Evolutionary conservation across 2,888 invertebrate genomes (phyloP).

Genomic region (Eilema depressum): DNA sequence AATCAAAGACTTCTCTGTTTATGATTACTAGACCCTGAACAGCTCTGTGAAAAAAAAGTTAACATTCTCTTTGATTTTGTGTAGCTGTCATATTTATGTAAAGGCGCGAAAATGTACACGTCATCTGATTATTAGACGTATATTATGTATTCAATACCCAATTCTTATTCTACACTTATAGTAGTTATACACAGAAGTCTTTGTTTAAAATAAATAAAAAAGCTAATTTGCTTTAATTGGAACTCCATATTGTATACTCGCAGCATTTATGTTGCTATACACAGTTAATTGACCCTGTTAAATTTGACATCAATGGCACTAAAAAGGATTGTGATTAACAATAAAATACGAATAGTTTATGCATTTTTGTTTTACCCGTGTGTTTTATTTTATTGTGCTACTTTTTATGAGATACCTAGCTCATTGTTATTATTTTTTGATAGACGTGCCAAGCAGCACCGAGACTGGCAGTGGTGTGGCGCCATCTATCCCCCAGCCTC

Average conservation of each 20-base stretch:
- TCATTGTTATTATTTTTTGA: background rate
- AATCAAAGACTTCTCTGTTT: background rate
- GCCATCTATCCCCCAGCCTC: background rate
- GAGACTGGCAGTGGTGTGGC: background rate
- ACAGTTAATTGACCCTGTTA: slow-evolving; percentile 48
- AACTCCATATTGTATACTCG: slow-evolving; percentile 24
- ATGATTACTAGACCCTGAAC: background rate
- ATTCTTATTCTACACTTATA: background rate
- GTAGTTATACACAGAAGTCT: background rate
- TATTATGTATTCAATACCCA: too few relatives aligned
- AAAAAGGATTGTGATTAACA: slow-evolving; percentile 41
- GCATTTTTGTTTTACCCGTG: slow-evolving; percentile 14
- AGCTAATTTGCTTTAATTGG: slow-evolving; percentile 13
- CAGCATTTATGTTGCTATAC: slow-evolving; percentile 29
- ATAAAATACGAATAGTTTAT: slow-evolving; percentile 30
- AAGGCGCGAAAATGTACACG: background rate
- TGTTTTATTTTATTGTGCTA: slow-evolving; percentile 4
- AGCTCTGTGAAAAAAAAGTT: background rate
- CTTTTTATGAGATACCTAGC: background rate
- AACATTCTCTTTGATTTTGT: background rate
- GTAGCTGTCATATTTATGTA: background rate
- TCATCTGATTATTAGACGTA: too few relatives aligned
- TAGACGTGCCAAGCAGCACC: background rate
- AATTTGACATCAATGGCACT: slow-evolving; percentile 42
- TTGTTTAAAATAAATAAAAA: slow-evolving; percentile 35